These are phyloP conservation scores for Chymomyza caudatula DNA, from an alignment of 2,888 invertebrate species.

Conservation along the genomic window DNA sequence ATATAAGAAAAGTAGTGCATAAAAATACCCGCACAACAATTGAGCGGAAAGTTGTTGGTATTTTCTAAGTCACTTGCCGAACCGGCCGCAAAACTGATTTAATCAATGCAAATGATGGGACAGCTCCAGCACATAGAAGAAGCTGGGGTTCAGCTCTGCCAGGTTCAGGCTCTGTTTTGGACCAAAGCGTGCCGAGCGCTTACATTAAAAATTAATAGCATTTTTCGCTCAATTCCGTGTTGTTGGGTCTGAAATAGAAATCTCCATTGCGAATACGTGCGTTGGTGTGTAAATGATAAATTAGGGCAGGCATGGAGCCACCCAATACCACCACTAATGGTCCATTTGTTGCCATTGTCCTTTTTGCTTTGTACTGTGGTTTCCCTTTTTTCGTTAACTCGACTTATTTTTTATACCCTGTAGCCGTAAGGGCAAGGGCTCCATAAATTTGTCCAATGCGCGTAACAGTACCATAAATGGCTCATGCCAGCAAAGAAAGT, in stretches of 20 bases:
- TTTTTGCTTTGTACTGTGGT: conserved; percentile 24
- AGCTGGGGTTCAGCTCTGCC: not conserved
- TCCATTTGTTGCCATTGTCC: conserved; percentile 63
- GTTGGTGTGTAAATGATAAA: conserved; percentile 70
- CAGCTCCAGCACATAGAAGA: no score
- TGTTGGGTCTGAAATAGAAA: conserved; percentile 14
- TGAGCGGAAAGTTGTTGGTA: conserved; percentile 47
- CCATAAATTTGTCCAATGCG: not conserved
- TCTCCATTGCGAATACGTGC: conserved; percentile 31
- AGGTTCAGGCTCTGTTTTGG: not conserved
- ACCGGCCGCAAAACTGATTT: conserved; percentile 67
- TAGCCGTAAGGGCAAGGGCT: not conserved
- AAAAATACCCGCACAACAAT: conserved; percentile 45
- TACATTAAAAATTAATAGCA: conserved; percentile 31
- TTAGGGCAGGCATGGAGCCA: conserved; percentile 41
- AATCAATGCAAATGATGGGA: conserved; percentile 67
- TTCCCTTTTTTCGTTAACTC: conserved; percentile 12
- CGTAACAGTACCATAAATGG: not conserved
- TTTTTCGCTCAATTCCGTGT: conserved; percentile 25
- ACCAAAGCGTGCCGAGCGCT: not conserved
- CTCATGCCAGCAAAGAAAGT: not conserved
- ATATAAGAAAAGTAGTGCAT: conserved; percentile 18
- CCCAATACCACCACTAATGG: conserved; percentile 48
- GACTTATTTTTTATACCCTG: conserved; percentile 1
- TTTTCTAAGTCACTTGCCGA: conserved; percentile 57